Evolutionary conservation across 2,888 invertebrate species (phyloP).

Genomic region (Cephus rjabovi): DNA sequence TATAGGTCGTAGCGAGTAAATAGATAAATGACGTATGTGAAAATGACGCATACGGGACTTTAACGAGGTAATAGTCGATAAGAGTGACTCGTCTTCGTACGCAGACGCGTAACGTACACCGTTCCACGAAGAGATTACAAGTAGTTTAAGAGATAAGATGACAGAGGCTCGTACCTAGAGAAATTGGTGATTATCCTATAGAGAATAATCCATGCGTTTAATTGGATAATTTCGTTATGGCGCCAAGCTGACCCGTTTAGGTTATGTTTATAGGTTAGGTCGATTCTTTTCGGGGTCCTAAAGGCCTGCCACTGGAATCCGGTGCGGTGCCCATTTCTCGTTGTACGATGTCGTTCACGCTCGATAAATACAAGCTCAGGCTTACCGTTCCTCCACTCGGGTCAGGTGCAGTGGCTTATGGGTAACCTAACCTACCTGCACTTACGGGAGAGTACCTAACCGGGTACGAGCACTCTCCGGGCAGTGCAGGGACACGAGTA

Average conservation of each 20-base stretch:
- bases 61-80: conserved; percentile 13
- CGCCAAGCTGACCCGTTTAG: conserved; percentile 42
- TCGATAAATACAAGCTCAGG: background rate
- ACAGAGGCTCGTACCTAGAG: conserved; percentile 11
- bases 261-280: background rate
- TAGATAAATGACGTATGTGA: background rate
- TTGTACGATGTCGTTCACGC: background rate
- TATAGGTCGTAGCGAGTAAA: background rate
- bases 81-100: conserved; percentile 12
- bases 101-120: conserved; percentile 17
- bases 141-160: conserved; percentile 26
- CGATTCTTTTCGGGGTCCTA: background rate
- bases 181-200: conserved; percentile 46
- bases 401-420: background rate
- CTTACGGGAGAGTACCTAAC: background rate
- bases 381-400: background rate
- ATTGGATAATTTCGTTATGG: conserved; percentile 53
- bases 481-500: background rate
- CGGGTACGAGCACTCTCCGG: background rate
- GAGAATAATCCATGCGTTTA: conserved; percentile 40
- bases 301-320: conserved; percentile 22
- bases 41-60: background rate
- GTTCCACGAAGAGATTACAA: conserved; percentile 38
- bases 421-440: background rate
- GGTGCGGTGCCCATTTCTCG: background rate